Percentiles rank a stretch among this genome's conserved stretches.
Evolutionary conservation across 2,113 vertebrate species (phyloP).

Genomic region (Paracanthobrama guichenoti): DNA sequence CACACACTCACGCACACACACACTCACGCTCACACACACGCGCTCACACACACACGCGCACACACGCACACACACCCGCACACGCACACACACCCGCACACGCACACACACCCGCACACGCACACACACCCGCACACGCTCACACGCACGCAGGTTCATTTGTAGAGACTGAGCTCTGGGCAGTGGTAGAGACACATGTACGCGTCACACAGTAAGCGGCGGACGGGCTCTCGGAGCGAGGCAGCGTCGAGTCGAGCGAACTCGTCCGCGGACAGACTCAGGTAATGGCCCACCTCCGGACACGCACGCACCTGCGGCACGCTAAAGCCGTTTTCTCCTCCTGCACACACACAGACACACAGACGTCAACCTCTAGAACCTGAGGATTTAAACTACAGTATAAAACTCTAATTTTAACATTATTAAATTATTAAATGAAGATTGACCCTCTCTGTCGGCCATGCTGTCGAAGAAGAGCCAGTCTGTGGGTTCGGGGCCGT

Average conservation of each 20-base stretch:
- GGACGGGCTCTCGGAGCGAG: conserved; percentile 67
- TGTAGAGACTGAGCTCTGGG: conserved; percentile 81
- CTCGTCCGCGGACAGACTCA: conserved; percentile 72
- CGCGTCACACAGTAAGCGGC: conserved; percentile 80
- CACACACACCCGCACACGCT: no score
- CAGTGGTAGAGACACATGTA: conserved; percentile 87
- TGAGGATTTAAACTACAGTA: no score
- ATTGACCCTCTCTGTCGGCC: conserved; percentile 82
- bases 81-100: no score
- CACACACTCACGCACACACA: no score
- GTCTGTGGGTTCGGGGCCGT: conserved; percentile 67
- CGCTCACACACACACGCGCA: no score
- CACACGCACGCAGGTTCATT: conserved; percentile 42
- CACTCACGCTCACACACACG: no score
- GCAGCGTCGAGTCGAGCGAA: conserved; percentile 69
- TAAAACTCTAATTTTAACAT: no score
- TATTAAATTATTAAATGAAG: background rate
- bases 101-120: no score
- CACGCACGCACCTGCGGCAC: conserved; percentile 78
- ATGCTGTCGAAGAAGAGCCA: conserved; percentile 88
- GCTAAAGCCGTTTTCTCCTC: conserved; percentile 84
- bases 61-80: no score
- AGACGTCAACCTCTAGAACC: background rate
- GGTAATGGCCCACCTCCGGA: conserved; percentile 79
- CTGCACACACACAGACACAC: conserved; percentile 60